These are phyloP conservation scores for Delphinus delphis DNA, from an alignment of 2,113 vertebrate genomes.

Conservation along the genomic window DNA sequence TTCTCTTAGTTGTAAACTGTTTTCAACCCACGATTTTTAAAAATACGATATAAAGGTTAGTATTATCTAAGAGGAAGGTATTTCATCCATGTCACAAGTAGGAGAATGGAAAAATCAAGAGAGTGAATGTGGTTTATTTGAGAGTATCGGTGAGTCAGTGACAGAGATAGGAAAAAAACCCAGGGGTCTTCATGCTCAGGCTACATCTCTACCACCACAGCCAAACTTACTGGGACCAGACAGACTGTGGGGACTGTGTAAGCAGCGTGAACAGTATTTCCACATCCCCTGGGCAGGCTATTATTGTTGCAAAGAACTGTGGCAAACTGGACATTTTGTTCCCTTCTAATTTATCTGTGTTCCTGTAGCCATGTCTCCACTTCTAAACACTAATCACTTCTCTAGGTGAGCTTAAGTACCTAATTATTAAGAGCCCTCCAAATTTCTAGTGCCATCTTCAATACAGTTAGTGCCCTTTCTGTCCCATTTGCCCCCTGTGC, in stretches of 20 bases:
- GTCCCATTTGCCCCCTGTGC: constrained; percentile 79
- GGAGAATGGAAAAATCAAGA: constrained; percentile 31
- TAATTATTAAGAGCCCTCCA: constrained; percentile 79
- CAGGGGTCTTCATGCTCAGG: neutral
- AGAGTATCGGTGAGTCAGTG: neutral
- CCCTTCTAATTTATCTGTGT: constrained; percentile 61
- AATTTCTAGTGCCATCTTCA: constrained; percentile 79
- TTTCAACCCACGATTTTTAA: neutral
- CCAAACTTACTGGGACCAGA: neutral
- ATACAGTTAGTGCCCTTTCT: constrained; percentile 76
- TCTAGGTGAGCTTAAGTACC: constrained; percentile 79
- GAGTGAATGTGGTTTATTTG: neutral
- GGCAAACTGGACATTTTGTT: constrained; percentile 60
- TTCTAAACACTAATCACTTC: constrained; percentile 78
- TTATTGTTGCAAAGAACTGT: neutral
- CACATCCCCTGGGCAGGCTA: neutral
- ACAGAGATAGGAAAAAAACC: neutral
- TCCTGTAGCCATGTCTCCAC: constrained; percentile 60
- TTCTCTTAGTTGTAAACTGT: neutral
- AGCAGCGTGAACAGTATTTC: neutral
- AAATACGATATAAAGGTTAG: neutral
- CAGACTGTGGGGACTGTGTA: neutral
- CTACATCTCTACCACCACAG: neutral
- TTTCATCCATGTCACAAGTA: neutral
- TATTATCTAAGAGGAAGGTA: neutral